Conservation (phyloP, 2,888 invertebrate genomes). For the Keiferia lycopersicella region DNA sequence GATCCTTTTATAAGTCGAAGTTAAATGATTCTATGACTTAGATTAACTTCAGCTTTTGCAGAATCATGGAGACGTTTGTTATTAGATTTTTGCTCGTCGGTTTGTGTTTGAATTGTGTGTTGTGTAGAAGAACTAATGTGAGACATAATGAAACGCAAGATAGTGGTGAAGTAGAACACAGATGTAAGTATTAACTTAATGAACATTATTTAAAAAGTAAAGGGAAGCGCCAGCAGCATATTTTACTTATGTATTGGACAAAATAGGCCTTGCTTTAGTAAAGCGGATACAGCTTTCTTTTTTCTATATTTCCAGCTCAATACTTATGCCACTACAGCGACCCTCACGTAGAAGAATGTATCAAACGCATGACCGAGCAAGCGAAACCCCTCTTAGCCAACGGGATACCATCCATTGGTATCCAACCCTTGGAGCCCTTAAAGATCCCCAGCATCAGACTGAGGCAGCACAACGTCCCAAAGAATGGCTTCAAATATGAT, state of each 20-base stretch:
- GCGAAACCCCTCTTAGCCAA: slow-evolving; percentile 73
- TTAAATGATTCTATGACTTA: slow-evolving; percentile 50
- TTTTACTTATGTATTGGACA: no score
- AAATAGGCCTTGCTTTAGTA: neutral
- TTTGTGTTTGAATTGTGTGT: slow-evolving; percentile 42
- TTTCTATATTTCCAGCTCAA: slow-evolving; percentile 4
- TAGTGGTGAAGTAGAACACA: slow-evolving; percentile 40
- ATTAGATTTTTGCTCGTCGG: slow-evolving; percentile 48
- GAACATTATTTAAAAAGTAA: no score
- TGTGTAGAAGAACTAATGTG: slow-evolving; percentile 45
- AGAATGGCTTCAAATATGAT: slow-evolving; percentile 76
- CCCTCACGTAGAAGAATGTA: slow-evolving; percentile 79
- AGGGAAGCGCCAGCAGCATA: no score
- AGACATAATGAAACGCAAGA: slow-evolving; percentile 44
- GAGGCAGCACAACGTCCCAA: slow-evolving; percentile 76
- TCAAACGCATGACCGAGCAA: slow-evolving; percentile 77
- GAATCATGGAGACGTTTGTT: slow-evolving; percentile 43
- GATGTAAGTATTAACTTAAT: slow-evolving; percentile 35
- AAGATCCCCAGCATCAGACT: slow-evolving; percentile 80
- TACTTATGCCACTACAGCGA: slow-evolving; percentile 80
- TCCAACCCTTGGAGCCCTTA: slow-evolving; percentile 82
- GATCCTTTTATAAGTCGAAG: slow-evolving; percentile 64
- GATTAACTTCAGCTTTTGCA: slow-evolving; percentile 46
- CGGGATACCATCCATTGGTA: slow-evolving; percentile 81
- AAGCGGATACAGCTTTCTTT: neutral